phyloP scores from a whole-genome alignment of 1,140 invertebrate genomes.

The Aphaenogaster floridana region DNA sequence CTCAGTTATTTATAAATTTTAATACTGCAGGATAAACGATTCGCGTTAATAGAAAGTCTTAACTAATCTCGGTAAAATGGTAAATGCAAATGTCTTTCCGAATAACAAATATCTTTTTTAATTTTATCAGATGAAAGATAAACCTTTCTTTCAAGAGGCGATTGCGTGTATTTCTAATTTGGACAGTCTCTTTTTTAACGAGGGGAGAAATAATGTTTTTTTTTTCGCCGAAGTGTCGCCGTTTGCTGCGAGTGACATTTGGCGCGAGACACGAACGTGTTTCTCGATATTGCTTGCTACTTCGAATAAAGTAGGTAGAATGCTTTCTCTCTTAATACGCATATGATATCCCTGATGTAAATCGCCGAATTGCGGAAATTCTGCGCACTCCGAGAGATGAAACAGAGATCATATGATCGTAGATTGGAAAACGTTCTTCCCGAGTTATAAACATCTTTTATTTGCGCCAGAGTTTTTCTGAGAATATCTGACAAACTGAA shows the following conservation, averaged over 20 bases:
- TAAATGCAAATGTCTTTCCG: background rate
- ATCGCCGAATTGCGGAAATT: background rate
- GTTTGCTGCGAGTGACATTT: constrained; percentile 3
- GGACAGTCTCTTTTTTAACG: background rate
- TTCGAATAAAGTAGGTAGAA: constrained; percentile 10
- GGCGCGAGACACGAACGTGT: background rate
- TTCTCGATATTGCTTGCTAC: background rate
- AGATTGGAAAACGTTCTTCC: background rate
- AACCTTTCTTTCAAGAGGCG: background rate
- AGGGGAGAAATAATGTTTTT: background rate
- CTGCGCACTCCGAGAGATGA: background rate
- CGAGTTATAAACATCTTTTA: background rate
- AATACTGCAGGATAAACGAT: background rate
- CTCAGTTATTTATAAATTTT: background rate
- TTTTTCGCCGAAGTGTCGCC: background rate
- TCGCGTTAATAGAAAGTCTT: background rate
- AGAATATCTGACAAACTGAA: background rate
- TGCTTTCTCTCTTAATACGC: background rate
- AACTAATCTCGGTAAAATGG: background rate
- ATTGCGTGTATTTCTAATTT: background rate
- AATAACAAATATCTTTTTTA: background rate
- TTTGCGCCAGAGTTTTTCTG: background rate
- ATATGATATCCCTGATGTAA: background rate
- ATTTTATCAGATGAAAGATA: background rate
- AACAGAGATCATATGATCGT: background rate